Conservation (phyloP, 2,888 invertebrate genomes). For the Maniola hyperantus region DNA sequence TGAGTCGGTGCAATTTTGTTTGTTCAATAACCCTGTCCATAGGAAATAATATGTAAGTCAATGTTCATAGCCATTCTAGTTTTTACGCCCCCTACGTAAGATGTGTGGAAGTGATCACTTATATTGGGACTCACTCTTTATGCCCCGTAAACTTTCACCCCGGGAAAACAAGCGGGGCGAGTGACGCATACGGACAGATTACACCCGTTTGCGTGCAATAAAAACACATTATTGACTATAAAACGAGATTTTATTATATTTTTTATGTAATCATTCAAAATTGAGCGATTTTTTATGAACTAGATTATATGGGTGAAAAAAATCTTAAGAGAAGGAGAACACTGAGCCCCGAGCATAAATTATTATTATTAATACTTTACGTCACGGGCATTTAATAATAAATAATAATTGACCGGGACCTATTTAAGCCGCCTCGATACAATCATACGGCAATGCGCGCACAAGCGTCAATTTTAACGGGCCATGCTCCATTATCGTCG, state of each 20-base stretch:
- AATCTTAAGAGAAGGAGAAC: no score
- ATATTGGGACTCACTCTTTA: slow-evolving; percentile 46
- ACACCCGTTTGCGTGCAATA: slow-evolving; percentile 31
- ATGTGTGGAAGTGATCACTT: slow-evolving; percentile 55
- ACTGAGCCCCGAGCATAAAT: no score
- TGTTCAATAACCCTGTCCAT: no score
- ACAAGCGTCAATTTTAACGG: no score
- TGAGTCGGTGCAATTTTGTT: no score
- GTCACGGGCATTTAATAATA: no score
- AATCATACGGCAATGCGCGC: no score
- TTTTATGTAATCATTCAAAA: slow-evolving; percentile 12
- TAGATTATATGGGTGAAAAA: neutral
- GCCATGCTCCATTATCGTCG: no score
- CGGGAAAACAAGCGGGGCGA: slow-evolving; percentile 45
- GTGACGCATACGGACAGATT: slow-evolving; percentile 44
- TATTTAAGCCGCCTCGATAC: no score
- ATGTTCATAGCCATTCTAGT: slow-evolving; percentile 36
- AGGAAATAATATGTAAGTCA: no score
- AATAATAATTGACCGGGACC: no score
- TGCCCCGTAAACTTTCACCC: slow-evolving; percentile 53
- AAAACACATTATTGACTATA: slow-evolving; percentile 34
- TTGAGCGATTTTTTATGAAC: neutral
- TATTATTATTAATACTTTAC: no score
- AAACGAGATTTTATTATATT: slow-evolving; percentile 23
- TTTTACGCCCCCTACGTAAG: slow-evolving; percentile 28